These are phyloP conservation scores for Drosophila athabasca DNA, from an alignment of 1,140 invertebrate genomes.

Conservation along the genomic window DNA sequence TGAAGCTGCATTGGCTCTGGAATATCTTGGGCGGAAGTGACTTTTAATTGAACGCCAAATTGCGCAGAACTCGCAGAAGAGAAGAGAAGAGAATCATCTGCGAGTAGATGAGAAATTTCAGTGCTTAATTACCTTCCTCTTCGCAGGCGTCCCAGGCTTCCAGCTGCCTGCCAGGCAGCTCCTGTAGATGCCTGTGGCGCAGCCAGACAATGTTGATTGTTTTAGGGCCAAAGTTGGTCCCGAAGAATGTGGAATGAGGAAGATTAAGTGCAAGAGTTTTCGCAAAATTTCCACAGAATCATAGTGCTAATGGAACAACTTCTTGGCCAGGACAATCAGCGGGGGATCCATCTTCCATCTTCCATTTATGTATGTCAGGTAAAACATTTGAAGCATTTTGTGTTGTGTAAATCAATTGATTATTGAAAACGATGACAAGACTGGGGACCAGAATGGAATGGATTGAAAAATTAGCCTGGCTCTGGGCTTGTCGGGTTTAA, in stretches of 20 bases:
- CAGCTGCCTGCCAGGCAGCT: no score
- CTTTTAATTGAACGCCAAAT: slow-evolving; percentile 74
- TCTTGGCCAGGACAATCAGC: no score
- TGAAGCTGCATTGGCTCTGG: slow-evolving; percentile 45
- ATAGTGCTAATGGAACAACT: no score
- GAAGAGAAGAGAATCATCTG: no score
- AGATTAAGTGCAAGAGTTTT: slow-evolving; percentile 33
- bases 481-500: slow-evolving; percentile 1
- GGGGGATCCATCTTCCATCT: no score
- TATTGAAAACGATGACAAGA: slow-evolving; percentile 10
- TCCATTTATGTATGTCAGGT: no score
- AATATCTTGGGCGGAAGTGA: slow-evolving; percentile 37
- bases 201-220: slow-evolving; percentile 41
- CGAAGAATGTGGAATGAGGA: neutral
- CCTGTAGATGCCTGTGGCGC: no score
- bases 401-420: slow-evolving; percentile 15
- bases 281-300: slow-evolving; percentile 12
- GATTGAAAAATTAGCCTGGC: slow-evolving; percentile 36
- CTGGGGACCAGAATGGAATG: neutral
- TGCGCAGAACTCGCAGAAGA: slow-evolving; percentile 51
- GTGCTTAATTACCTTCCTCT: slow-evolving; percentile 50
- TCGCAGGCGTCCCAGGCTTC: slow-evolving; percentile 1
- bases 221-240: slow-evolving; percentile 33
- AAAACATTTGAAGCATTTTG: no score
- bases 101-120: slow-evolving; percentile 36